A percentile compares a stretch with the other conserved stretches of the same genome.
Evolutionary conservation across 1,140 invertebrate species (phyloP).

Genomic region (Metopolophium dirhodum): DNA sequence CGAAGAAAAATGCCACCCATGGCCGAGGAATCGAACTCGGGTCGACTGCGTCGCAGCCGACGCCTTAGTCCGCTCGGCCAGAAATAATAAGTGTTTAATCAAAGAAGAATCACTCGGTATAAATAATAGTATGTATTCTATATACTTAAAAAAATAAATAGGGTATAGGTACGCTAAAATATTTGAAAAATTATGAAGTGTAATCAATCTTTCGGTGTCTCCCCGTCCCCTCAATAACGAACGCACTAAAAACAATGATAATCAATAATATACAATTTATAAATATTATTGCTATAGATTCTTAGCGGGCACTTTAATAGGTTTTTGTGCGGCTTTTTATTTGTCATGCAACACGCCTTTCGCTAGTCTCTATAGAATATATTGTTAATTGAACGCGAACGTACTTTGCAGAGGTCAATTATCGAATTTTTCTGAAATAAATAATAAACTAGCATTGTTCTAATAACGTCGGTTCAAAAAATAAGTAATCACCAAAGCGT

Average conservation of each 20-base stretch:
- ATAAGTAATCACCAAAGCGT: neutral
- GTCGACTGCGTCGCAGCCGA: too few relatives aligned
- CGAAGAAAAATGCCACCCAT: too few relatives aligned
- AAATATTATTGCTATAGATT: neutral
- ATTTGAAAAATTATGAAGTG: neutral
- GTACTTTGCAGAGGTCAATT: neutral
- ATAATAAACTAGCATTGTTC: neutral
- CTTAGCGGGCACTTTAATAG: neutral
- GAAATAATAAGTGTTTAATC: too few relatives aligned
- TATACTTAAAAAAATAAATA: neutral
- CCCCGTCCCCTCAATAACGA: neutral
- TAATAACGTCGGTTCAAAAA: neutral
- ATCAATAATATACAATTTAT: neutral
- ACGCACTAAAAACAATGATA: neutral
- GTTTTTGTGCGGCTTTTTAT: neutral
- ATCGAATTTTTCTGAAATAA: slow-evolving; percentile 6
- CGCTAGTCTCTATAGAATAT: neutral
- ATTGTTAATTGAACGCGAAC: neutral
- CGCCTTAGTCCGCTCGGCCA: too few relatives aligned
- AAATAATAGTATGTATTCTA: too few relatives aligned
- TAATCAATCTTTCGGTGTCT: neutral
- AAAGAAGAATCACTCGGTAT: too few relatives aligned
- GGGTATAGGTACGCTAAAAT: neutral
- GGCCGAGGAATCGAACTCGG: too few relatives aligned
- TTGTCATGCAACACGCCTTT: neutral